Conservation (phyloP, 2,113 vertebrate genomes). For the Lethenteron reissneri region DNA sequence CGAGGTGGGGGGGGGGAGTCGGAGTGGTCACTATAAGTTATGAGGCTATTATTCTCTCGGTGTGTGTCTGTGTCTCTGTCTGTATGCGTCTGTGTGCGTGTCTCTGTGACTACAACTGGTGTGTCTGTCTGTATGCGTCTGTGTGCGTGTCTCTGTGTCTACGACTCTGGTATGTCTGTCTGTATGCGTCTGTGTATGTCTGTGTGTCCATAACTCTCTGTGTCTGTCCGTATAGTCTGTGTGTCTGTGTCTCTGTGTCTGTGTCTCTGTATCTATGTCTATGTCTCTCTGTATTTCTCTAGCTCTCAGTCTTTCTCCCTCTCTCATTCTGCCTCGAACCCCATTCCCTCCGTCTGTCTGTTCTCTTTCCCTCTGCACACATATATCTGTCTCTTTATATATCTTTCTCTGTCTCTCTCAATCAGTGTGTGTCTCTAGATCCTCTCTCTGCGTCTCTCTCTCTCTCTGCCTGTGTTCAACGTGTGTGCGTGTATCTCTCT, state of each 20-base stretch:
- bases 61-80: background rate
- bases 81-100: background rate
- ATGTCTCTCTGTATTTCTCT: background rate
- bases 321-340: too few species aligned
- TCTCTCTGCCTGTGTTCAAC: too few species aligned
- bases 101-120: background rate
- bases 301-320: too few species aligned
- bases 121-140: background rate
- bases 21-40: too few species aligned
- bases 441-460: too few species aligned
- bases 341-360: too few species aligned
- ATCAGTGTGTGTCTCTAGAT: too few species aligned
- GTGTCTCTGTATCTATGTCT: background rate
- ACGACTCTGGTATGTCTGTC: background rate
- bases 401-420: too few species aligned
- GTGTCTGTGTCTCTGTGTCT: background rate
- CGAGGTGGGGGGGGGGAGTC: too few species aligned
- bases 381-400: too few species aligned
- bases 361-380: too few species aligned
- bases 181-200: background rate
- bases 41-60: background rate
- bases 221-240: background rate
- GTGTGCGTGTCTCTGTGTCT: background rate
- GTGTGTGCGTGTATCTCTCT: too few species aligned
- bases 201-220: background rate